Conservation (phyloP, 2,888 invertebrate species). For the Exocentrus adspersus region DNA sequence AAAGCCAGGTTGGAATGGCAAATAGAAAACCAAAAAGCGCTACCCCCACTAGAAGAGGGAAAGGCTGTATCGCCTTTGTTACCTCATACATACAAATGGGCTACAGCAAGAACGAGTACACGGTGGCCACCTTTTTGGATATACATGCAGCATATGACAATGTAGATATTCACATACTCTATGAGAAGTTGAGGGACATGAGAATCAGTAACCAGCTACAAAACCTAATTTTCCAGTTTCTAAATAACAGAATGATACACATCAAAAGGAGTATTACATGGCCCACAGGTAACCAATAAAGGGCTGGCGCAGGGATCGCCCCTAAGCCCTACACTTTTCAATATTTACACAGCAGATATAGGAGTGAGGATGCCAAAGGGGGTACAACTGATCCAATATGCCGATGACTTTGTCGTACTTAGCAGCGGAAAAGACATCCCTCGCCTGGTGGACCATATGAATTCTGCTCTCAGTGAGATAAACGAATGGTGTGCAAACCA, state of each 20-base stretch:
- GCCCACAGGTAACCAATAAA: background rate
- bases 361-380: too few species aligned
- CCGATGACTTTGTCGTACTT: too few species aligned
- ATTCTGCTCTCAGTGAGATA: background rate
- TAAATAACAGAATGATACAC: conserved; percentile 5
- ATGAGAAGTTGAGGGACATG: background rate
- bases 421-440: background rate
- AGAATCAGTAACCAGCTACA: background rate
- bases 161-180: conserved; percentile 8
- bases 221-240: conserved; percentile 13
- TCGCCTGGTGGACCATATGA: background rate
- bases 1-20: background rate
- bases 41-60: background rate
- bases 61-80: too few species aligned
- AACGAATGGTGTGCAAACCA: background rate
- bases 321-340: too few species aligned
- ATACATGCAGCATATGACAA: conserved; percentile 23
- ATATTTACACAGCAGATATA: too few species aligned
- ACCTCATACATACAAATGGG: too few species aligned
- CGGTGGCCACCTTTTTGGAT: conserved; percentile 7
- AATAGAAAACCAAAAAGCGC: background rate
- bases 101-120: too few species aligned
- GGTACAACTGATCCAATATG: too few species aligned
- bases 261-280: background rate
- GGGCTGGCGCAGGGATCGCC: too few species aligned